Conservation (phyloP, 2,113 vertebrate species). For the Oncorhynchus kisutch region DNA sequence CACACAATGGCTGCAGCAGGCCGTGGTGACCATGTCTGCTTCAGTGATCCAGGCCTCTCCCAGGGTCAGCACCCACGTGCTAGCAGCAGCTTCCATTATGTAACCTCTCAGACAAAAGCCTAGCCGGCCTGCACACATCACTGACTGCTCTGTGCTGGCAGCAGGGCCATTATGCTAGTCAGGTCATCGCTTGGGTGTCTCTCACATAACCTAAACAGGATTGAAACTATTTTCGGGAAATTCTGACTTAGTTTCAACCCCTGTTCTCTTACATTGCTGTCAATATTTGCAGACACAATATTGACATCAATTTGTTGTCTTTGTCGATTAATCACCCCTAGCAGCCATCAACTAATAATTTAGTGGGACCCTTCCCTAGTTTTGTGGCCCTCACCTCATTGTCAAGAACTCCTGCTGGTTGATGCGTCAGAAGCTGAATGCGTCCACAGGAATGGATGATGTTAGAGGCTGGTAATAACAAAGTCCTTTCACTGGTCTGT, state of each 20-base stretch:
- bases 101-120: slow-evolving; percentile 6
- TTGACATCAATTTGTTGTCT: no score
- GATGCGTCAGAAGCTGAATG: background rate
- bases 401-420: background rate
- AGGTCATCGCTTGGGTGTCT: background rate
- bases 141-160: background rate
- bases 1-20: background rate
- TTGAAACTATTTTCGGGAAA: background rate
- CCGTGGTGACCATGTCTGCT: background rate
- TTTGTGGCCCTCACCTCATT: background rate
- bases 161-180: background rate
- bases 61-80: background rate
- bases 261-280: no score
- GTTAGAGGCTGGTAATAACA: background rate
- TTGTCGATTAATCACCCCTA: no score
- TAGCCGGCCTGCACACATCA: background rate
- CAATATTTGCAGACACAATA: no score
- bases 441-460: background rate
- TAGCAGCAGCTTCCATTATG: background rate
- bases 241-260: no score
- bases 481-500: background rate
- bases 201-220: background rate
- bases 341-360: no score
- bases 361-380: no score
- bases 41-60: slow-evolving; percentile 2